Base-by-base conservation (phyloP, 2,113 vertebrate species). In the Isurus oxyrinchus region DNA sequence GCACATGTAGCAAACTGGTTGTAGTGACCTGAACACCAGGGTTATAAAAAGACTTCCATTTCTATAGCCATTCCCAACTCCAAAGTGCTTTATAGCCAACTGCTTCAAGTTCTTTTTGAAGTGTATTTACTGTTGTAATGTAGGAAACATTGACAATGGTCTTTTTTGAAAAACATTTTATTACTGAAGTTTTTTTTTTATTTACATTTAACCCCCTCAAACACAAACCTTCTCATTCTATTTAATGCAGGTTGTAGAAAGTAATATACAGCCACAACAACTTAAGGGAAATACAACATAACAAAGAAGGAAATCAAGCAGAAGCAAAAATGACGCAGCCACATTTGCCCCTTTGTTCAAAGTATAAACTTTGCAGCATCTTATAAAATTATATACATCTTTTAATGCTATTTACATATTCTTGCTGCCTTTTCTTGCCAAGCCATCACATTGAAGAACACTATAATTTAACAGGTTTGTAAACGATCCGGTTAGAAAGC, bases 321-420 rank as follows among this genome's bases (percentile, higher is more conserved):
- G 98, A 98, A 98, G 98, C 98, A 97, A 98, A 88, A 95, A 95
- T 67, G 98, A 98, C 97, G 98, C 98, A 98, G 97, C 97, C 96
- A 95, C 97, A 97, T 98, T 98, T 97, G 97, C 97, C 97, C 97
- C 21, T 96, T 96, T 96, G 97, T 98, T 98, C 96, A 97, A 98
- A 14, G 97, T 98, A 98, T 98, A 98, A 98, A 98, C 98, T 98
- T 98, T 97, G 97, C 98, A 98, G 98, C 98, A 97, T 97, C 97
- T 98, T 98, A 98, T 97, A 98, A 98, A 98, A 98, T 97, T 98
- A 98, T 98, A 98, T 98, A 98, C 98, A 98, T 97, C 97, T 0
- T 97, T 98, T 97, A 96, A 97, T 97, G 97, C 97, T 98, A 98
- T 98, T 98, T 98, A 98, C 98, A 98, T 16, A 0, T 96, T 13